These are phyloP conservation scores for Yponomeuta sedellus DNA, from an alignment of 2,888 invertebrate species.

Conservation along the genomic window DNA sequence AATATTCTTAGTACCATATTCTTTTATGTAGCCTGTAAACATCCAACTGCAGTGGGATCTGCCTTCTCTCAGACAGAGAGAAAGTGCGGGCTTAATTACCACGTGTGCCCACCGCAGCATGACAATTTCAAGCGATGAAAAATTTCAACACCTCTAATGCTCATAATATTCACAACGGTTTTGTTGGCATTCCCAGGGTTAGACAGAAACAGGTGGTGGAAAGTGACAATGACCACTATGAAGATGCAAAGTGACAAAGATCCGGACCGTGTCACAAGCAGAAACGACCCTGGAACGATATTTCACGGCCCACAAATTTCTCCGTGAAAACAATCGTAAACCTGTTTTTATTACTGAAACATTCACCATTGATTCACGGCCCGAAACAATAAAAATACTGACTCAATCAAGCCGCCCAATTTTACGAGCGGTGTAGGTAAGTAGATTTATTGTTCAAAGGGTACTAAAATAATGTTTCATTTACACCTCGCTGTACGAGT, in stretches of 20 bases:
- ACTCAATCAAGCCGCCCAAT: constrained; percentile 71
- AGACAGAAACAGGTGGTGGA: too few species aligned
- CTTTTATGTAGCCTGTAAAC: too few species aligned
- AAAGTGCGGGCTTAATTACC: too few species aligned
- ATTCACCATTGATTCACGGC: constrained; percentile 73
- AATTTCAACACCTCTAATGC: too few species aligned
- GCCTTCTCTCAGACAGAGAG: too few species aligned
- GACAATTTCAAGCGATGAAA: too few species aligned
- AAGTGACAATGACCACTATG: too few species aligned
- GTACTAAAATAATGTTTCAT: constrained; percentile 64
- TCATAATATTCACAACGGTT: too few species aligned
- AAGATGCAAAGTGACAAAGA: not conserved
- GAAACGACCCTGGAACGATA: constrained; percentile 51
- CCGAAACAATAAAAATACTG: constrained; percentile 74
- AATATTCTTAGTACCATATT: too few species aligned
- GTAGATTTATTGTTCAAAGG: constrained; percentile 60
- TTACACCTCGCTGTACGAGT: constrained; percentile 56
- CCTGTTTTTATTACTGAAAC: constrained; percentile 69
- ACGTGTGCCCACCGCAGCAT: too few species aligned
- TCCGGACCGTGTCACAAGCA: constrained; percentile 3
- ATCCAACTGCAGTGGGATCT: too few species aligned
- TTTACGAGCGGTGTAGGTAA: constrained; percentile 68
- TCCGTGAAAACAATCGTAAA: constrained; percentile 75
- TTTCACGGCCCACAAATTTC: constrained; percentile 73
- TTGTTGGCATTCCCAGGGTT: too few species aligned